Evolutionary conservation across 1,140 invertebrate genomes (phyloP).

Genomic region (Drosophila sproati): DNA sequence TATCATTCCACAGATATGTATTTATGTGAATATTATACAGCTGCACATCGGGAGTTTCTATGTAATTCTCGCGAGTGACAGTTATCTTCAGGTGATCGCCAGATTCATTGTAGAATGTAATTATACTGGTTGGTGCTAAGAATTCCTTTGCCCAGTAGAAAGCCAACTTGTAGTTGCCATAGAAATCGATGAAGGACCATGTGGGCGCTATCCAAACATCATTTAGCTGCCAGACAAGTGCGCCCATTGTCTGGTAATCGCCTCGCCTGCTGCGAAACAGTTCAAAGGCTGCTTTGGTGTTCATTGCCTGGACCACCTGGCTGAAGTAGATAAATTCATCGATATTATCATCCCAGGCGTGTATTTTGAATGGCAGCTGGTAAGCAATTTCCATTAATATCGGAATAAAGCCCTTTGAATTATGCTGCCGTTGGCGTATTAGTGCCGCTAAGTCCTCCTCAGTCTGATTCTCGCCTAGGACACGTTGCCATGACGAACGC

Average conservation of each 20-base stretch:
- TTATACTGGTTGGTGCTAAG: slow-evolving; percentile 88
- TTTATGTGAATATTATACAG: slow-evolving; percentile 57
- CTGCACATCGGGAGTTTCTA: slow-evolving; percentile 16
- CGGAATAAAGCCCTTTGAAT: slow-evolving; percentile 88
- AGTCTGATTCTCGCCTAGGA: slow-evolving; percentile 85
- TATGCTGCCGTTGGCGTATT: slow-evolving; percentile 93
- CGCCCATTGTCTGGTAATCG: slow-evolving; percentile 95
- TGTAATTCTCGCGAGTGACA: slow-evolving; percentile 57
- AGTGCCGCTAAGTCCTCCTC: slow-evolving; percentile 87
- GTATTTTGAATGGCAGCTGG: slow-evolving; percentile 87
- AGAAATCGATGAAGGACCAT: slow-evolving; percentile 94
- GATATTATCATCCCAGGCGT: slow-evolving; percentile 85
- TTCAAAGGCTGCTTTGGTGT: slow-evolving; percentile 94
- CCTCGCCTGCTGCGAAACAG: slow-evolving; percentile 91
- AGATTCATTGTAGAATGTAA: slow-evolving; percentile 55
- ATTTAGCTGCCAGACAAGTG: slow-evolving; percentile 99
- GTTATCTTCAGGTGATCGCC: slow-evolving; percentile 63
- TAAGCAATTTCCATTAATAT: slow-evolving; percentile 87
- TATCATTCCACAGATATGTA: slow-evolving; percentile 66
- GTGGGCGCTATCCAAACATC: slow-evolving; percentile 99
- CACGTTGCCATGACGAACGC: slow-evolving; percentile 84
- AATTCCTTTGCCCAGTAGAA: slow-evolving; percentile 95
- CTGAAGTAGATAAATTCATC: slow-evolving; percentile 90
- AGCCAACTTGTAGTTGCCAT: slow-evolving; percentile 86
- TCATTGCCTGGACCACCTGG: slow-evolving; percentile 94